Evolutionary conservation across 1,140 invertebrate genomes (phyloP).

Genomic region (Cardiocondyla obscurior): DNA sequence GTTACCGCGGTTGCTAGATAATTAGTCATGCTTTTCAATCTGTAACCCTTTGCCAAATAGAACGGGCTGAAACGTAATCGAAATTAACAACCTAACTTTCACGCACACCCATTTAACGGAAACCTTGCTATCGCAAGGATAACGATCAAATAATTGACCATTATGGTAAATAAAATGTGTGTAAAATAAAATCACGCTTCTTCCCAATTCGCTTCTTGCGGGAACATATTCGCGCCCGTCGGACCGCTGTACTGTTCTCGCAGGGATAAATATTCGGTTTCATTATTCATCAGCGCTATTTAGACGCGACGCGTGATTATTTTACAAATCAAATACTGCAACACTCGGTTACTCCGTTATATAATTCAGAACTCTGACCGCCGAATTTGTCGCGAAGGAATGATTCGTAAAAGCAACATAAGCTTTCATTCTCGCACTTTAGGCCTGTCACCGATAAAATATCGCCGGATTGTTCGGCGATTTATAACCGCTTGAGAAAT

Average conservation of each 20-base stretch:
- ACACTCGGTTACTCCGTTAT: background rate
- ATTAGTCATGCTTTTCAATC: constrained; percentile 16
- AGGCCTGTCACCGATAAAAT: background rate
- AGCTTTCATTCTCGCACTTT: constrained; percentile 4
- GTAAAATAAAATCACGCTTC: background rate
- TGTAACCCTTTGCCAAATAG: constrained; percentile 15
- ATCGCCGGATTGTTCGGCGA: constrained; percentile 3
- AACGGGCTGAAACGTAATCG: constrained; percentile 1
- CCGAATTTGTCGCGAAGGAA: background rate
- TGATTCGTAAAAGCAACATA: background rate
- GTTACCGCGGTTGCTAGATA: background rate
- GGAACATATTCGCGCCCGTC: background rate
- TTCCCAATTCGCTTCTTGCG: background rate
- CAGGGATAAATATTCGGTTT: background rate
- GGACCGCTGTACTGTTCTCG: background rate
- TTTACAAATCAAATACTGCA: background rate
- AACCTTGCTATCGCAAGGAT: background rate
- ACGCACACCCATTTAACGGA: constrained; percentile 15
- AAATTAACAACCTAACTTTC: constrained; percentile 62
- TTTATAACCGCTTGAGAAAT: background rate
- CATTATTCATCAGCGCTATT: background rate
- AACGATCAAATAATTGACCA: background rate
- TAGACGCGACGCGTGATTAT: background rate
- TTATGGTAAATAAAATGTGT: constrained; percentile 30
- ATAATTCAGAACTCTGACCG: background rate